Evolutionary conservation across 2,797 vertebrate genomes (phyloP).

Genomic region (Chanos chanos): DNA sequence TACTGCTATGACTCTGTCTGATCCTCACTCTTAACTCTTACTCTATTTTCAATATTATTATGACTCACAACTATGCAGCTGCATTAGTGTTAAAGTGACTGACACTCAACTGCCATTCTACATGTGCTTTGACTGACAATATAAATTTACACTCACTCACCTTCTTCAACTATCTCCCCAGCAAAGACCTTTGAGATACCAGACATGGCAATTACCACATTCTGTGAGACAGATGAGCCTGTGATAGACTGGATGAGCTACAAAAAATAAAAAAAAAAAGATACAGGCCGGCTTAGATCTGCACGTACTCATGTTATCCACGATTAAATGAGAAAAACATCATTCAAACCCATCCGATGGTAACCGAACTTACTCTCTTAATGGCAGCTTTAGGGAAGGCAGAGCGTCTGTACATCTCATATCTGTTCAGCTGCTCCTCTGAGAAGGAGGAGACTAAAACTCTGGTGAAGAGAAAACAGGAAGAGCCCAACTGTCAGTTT

Average conservation of each 20-base stretch:
- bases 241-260: conserved; percentile 98
- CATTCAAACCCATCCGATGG: neutral
- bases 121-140: no score
- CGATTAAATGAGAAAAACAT: neutral
- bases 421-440: conserved; percentile 96
- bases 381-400: conserved; percentile 97
- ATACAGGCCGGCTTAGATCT: neutral
- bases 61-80: no score
- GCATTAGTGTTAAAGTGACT: no score
- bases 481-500: neutral
- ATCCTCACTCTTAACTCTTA: neutral
- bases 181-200: conserved; percentile 96
- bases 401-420: conserved; percentile 95
- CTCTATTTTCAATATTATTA: neutral
- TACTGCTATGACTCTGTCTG: neutral
- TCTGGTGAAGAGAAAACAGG: conserved; percentile 56
- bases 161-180: conserved; percentile 87
- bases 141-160: conserved; percentile 64
- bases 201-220: conserved; percentile 98
- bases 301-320: neutral
- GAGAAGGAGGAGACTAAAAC: conserved; percentile 97
- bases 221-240: conserved; percentile 95
- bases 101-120: no score
- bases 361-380: conserved; percentile 79
- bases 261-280: neutral